Base-by-base conservation (phyloP, 1,140 invertebrate species). In the Apis cerana region DNA sequence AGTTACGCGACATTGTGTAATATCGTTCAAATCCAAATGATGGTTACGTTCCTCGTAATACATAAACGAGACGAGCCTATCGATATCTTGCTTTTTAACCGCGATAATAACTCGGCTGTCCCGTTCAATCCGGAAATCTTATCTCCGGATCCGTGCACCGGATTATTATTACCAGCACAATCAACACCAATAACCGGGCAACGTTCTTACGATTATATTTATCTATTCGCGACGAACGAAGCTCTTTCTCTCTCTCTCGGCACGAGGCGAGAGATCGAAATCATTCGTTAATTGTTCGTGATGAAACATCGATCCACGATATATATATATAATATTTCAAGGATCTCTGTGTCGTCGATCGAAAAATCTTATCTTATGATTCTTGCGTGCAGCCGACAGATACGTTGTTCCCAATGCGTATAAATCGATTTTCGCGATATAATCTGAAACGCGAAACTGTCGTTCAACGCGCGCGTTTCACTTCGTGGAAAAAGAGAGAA, bases 1-100 rank as follows among this genome's bases (percentile, higher is more conserved):
- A 27, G 54, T 86, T 87, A 54, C 80, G 71, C 75, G 58, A 72
- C 50, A 48, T 86, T 67, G 85, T 58, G 85, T 77, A 87, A 87
- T 56, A 68, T 70, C 69, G 56, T 72, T 67, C 71, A 33, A 2
- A 27, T 27, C 27, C 27, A 12, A 69, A 82, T 62, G 27, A 43
- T 50, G 64, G 54, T 82, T 43, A 43, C 5, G 33, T 43, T 33
- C 4, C 4, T 50, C 33, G 27, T 52, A 15, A n/a, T 33, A 11
- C n/a, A 72, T 70, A 78, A 27, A 75, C 79, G 27, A 82, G 19
- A n/a, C 58, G 68, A 74, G 13, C 19, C 19, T 64, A 59, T 81
- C 80, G 61, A 58, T 75, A 76, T 76, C 74, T 33, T 43, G n/a
- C 43, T 68, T 76, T 68, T 76, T 68, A 54, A 12, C 59, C 59